Conservation (phyloP, 2,888 invertebrate genomes). For the Himalopsyche tibetana region DNA sequence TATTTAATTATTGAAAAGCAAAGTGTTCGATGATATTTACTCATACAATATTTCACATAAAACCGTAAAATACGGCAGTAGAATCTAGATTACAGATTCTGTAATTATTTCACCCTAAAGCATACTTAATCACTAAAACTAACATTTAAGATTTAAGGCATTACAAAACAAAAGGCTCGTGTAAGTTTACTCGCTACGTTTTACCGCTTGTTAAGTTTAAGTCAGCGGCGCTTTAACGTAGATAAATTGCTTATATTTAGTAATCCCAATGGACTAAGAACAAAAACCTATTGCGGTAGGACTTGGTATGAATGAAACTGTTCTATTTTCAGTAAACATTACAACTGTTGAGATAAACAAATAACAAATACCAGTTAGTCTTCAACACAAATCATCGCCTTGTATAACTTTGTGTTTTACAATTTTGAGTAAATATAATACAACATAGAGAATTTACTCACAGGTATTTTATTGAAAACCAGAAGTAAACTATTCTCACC, state of each 20-base stretch:
- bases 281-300: slow-evolving; percentile 27
- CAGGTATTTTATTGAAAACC: too few species aligned
- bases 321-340: slow-evolving; percentile 19
- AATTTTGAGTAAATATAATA: too few species aligned
- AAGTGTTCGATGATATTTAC: background rate
- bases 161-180: slow-evolving; percentile 31
- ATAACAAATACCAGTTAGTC: too few species aligned
- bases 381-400: too few species aligned
- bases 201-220: slow-evolving; percentile 30
- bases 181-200: slow-evolving; percentile 30
- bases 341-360: background rate
- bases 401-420: too few species aligned
- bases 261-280: slow-evolving; percentile 17
- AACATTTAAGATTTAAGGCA: slow-evolving; percentile 30
- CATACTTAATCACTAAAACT: slow-evolving; percentile 34
- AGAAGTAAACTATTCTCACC: too few species aligned
- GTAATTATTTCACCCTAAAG: slow-evolving; percentile 30
- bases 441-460: too few species aligned
- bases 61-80: background rate
- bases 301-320: slow-evolving; percentile 25
- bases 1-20: too few species aligned
- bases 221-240: slow-evolving; percentile 30
- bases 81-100: slow-evolving; percentile 12
- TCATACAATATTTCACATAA: background rate
- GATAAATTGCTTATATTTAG: slow-evolving; percentile 34